These are phyloP conservation scores for Chymomyza costata DNA, from an alignment of 1,140 invertebrate species.

Conservation along the genomic window DNA sequence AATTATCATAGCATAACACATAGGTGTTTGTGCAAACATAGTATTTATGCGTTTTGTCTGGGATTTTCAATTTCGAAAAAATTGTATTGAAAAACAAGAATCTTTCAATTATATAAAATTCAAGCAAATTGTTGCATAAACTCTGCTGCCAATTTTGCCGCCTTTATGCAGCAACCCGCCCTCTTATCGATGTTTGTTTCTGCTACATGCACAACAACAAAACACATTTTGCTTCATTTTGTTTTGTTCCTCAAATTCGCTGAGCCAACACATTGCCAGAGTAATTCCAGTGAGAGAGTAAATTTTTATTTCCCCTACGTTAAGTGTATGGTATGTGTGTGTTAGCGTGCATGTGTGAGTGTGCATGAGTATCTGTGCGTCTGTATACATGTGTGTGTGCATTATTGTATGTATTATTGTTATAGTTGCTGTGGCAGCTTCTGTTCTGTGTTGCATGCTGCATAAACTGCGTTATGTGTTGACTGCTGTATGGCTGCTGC, in stretches of 20 bases:
- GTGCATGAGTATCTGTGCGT: slow-evolving; percentile 17
- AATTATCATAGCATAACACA: too few species aligned
- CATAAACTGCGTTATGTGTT: slow-evolving; percentile 10
- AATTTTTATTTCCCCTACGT: slow-evolving; percentile 21
- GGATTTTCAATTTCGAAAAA: too few species aligned
- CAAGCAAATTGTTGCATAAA: slow-evolving; percentile 58
- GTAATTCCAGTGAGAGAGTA: background rate
- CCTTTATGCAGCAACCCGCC: too few species aligned
- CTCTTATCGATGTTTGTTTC: background rate
- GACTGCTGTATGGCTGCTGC: slow-evolving; percentile 13
- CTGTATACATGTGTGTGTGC: background rate
- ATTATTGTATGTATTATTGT: slow-evolving; percentile 1
- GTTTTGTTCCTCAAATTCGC: slow-evolving; percentile 60
- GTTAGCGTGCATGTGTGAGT: background rate
- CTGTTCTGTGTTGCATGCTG: slow-evolving; percentile 19
- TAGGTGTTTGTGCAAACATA: too few species aligned
- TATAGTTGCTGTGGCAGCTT: slow-evolving; percentile 4
- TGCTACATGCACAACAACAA: slow-evolving; percentile 8
- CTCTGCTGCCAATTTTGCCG: slow-evolving; percentile 28
- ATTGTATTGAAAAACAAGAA: too few species aligned
- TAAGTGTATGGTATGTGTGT: background rate
- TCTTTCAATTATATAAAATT: slow-evolving; percentile 55
- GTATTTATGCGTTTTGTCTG: too few species aligned
- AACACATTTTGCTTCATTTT: slow-evolving; percentile 50
- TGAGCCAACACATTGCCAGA: slow-evolving; percentile 38